phyloP scores from a whole-genome alignment of 1,140 invertebrate genomes.

The Sinonovacula constricta region DNA sequence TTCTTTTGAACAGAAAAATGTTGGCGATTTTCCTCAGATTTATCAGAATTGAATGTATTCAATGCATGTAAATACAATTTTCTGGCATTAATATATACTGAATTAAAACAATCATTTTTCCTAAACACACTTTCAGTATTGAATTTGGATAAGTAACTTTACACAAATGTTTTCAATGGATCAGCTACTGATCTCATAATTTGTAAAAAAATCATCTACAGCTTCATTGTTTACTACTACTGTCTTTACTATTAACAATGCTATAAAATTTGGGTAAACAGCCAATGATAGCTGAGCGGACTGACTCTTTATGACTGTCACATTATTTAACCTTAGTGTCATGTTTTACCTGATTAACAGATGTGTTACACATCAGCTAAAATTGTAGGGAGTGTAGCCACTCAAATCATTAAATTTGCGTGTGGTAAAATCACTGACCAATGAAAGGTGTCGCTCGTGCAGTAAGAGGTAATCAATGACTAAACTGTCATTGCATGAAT shows the following conservation, averaged over 20 bases:
- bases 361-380: too few species aligned
- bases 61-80: conserved; percentile 12
- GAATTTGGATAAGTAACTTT: too few species aligned
- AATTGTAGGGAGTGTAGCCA: background rate
- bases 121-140: too few species aligned
- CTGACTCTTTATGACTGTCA: background rate
- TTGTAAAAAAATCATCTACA: too few species aligned
- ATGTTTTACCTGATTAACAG: too few species aligned
- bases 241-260: background rate
- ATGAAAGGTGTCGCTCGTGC: background rate
- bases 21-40: too few species aligned
- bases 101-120: too few species aligned
- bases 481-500: background rate
- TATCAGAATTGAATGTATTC: background rate
- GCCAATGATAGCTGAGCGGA: background rate
- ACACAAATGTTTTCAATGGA: conserved; percentile 4
- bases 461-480: conserved; percentile 2
- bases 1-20: too few species aligned
- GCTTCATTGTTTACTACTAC: background rate
- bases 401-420: conserved; percentile 17
- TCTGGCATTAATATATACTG: background rate
- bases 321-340: background rate
- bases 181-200: background rate
- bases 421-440: conserved; percentile 12
- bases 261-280: background rate